Evolutionary conservation across 2,113 vertebrate genomes (phyloP).

Genomic region (Australoheros scitulus): DNA sequence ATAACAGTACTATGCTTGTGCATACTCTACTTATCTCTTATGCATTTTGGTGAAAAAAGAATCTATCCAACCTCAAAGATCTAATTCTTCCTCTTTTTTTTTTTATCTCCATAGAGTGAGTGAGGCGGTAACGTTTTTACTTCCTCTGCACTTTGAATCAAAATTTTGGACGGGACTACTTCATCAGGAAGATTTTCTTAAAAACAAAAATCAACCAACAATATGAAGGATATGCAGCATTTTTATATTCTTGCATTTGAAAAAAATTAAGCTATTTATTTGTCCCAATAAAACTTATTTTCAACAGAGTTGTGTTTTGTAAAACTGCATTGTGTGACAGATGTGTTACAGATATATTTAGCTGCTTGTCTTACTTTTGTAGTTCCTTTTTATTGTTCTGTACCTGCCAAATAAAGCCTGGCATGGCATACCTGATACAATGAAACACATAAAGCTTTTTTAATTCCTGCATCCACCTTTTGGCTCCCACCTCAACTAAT

Average conservation of each 20-base stretch:
- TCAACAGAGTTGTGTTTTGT: not conserved
- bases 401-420: not conserved
- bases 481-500: not conserved
- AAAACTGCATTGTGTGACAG: not conserved
- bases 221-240: rapidly evolving
- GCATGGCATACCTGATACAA: not conserved
- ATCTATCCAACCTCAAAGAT: rapidly evolving
- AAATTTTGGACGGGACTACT: not conserved
- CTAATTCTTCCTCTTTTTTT: not conserved
- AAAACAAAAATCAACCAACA: not conserved
- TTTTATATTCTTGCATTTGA: slow-evolving; percentile 12
- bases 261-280: slow-evolving; percentile 23
- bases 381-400: too few species aligned
- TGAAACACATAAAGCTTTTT: not conserved
- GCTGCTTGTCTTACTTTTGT: not conserved
- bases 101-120: slow-evolving; percentile 32
- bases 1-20: not conserved
- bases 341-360: not conserved
- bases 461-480: not conserved
- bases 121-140: slow-evolving; percentile 7
- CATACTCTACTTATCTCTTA: not conserved
- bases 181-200: not conserved
- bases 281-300: slow-evolving; percentile 18
- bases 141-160: slow-evolving; percentile 40
- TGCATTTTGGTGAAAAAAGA: not conserved